A percentile compares a stretch with the other conserved stretches of the same genome.
Evolutionary conservation across 2,888 invertebrate genomes (phyloP).

Genomic region (Drosophila subquinaria): DNA sequence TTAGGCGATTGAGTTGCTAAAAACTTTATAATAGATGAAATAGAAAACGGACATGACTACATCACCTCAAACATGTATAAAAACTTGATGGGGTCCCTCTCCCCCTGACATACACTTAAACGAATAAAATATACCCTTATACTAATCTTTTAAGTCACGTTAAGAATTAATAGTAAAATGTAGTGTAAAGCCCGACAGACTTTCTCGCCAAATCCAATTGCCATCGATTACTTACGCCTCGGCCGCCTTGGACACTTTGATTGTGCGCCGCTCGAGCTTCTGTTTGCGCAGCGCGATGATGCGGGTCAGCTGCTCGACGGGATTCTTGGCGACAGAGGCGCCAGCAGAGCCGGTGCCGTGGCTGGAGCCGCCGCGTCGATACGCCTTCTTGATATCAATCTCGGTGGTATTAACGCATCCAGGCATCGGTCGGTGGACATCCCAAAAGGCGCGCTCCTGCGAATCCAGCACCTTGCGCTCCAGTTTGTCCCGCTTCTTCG

Average conservation of each 20-base stretch:
- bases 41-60: too few relatives aligned
- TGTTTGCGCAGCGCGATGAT: constrained; percentile 92
- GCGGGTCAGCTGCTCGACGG: constrained; percentile 86
- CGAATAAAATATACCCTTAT: too few relatives aligned
- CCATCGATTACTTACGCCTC: constrained; percentile 90
- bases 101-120: too few relatives aligned
- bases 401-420: constrained; percentile 99
- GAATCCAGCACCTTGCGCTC: constrained; percentile 99
- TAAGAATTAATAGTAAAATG: too few relatives aligned
- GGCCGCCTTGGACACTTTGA: constrained; percentile 96
- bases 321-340: constrained; percentile 85
- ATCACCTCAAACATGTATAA: too few relatives aligned
- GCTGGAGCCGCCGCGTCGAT: constrained; percentile 87
- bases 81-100: too few relatives aligned
- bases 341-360: constrained; percentile 85
- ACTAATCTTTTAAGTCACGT: too few relatives aligned
- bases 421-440: constrained; percentile 99
- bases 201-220: too few relatives aligned
- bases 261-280: constrained; percentile 93
- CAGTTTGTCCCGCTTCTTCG: constrained; percentile 98
- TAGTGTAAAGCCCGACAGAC: too few relatives aligned
- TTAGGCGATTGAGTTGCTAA: too few relatives aligned
- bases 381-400: constrained; percentile 98
- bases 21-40: too few relatives aligned
- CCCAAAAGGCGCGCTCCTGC: constrained; percentile 99